Evolutionary conservation across 1,140 invertebrate genomes (phyloP), one percentile per base, ranked within the genome.

Genomic region (Drosophila murphyi): DNA sequence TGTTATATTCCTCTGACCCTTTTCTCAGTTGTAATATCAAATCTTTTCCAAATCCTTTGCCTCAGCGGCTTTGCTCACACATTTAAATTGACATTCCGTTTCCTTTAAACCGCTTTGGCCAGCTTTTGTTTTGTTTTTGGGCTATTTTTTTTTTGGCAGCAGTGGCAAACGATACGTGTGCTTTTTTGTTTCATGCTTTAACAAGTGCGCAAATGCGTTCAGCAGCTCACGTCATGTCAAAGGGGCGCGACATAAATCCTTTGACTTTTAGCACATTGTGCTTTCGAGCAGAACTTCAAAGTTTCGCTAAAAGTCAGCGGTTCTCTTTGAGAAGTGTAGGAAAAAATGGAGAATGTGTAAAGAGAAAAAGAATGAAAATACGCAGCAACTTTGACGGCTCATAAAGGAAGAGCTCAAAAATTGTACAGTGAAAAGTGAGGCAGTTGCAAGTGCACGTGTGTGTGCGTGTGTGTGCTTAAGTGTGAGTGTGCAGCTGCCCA

Each of bases 241-340:
- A 63, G 50, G 35, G 59, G 55, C 20, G 20, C 20, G 68, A 71
- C 68, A 43, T 39, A 45, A 50, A 41, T 47, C 68, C 57, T 70
- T 76, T 74, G 57, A 69, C 51, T 61, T 57, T 57, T 34, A 60
- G 67, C 54, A 71, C 72, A 71, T 72, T 71, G 60, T 76, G 72
- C 55, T 71, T 43, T 57, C 35, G 51, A 69, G 71, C 71, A 64
- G 52, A 71, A 76, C 72, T 72, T 76, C 72, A 76, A 76, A 76
- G 72, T 69, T 64, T 12, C 34, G 48, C 55, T 56, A 60, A 71
- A 76, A 71, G 59, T 63, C 72, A 43, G 8, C 55, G 50, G 50
- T 39, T 41, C 43, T 35, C 57, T 62, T 71, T 59, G 57, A 64
- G 68, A 29, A 29, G 39, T 41, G 51, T 2, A n/a, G 12, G 48